Conservation (phyloP, 2,888 invertebrate genomes). For the Oscheius myriophilus region DNA sequence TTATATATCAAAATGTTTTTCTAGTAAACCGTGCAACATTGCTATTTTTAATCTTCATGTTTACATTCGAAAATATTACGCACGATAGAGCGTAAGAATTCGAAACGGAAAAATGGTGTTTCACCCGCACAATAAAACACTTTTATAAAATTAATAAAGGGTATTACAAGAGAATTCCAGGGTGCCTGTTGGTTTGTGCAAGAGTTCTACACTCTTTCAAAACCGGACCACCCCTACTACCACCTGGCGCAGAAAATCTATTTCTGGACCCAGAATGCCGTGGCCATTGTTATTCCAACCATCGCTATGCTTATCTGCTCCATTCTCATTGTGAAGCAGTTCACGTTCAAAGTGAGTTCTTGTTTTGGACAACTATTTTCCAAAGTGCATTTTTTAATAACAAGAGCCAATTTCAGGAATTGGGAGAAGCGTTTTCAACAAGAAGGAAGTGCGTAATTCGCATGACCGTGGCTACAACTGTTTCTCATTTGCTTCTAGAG, state of each 20-base stretch:
- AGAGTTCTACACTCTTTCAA: slow-evolving; percentile 34
- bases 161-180: slow-evolving; percentile 7
- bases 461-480: slow-evolving; percentile 66
- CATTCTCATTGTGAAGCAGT: slow-evolving; percentile 59
- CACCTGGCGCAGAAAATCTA: slow-evolving; percentile 44
- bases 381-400: slow-evolving; percentile 5
- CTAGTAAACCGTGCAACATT: no score
- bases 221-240: slow-evolving; percentile 33
- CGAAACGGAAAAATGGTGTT: background rate
- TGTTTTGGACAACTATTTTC: slow-evolving; percentile 2
- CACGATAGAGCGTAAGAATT: background rate
- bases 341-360: slow-evolving; percentile 57
- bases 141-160: background rate
- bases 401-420: slow-evolving; percentile 53
- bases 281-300: slow-evolving; percentile 63
- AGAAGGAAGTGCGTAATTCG: slow-evolving; percentile 66
- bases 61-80: background rate
- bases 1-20: no score
- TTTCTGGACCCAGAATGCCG: slow-evolving; percentile 56
- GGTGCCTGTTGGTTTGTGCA: slow-evolving; percentile 45
- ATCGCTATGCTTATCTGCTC: slow-evolving; percentile 65
- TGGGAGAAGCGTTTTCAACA: slow-evolving; percentile 64
- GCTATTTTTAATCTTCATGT: no score
- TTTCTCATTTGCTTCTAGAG: slow-evolving; percentile 64
- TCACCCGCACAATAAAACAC: background rate